Evolutionary conservation across 2,888 invertebrate species (phyloP), one percentile per base, ranked within the genome.

Genomic region (Lampropteryx suffumata): DNA sequence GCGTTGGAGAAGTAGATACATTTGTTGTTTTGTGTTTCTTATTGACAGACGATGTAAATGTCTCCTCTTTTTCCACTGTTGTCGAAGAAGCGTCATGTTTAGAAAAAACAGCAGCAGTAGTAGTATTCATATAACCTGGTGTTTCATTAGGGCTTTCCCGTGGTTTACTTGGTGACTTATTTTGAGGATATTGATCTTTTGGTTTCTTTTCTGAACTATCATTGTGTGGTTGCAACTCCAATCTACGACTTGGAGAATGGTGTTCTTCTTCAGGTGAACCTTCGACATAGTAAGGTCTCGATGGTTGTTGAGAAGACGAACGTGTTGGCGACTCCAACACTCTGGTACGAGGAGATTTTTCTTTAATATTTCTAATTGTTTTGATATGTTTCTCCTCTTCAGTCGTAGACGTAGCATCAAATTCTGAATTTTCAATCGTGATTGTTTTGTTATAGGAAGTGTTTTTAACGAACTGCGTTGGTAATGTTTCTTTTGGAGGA

Each of bases 351-450:
- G 50, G 28, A 28, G 55, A 29, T 26, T 52, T 61, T n/a, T 50
- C 57, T 33, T 61, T 59, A 6, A 50, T 21, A 8, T 10, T 21
- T 35, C 8, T 35, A 24, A 45, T 53, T 10, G 10, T 40, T 24
- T 12, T 44, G 33, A 39, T 57, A 41, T 44, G 46, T 9, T 50
- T 61, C 48, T 67, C 48, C 4, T 56, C 48, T 35, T 64, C 50
- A 37, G 33, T 30, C 27, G 57, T 58, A 1, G 61, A 55, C 8
- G 34, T 32, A 6, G 42, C 40, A 17, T 68, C 64, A 51, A 57
- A 50, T 42, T 61, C 62, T 29, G 61, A 34, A n/a, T 46, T 36
- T 34, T 58, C 53, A 37, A 66, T 55, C 11, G 59, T 57, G 24
- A 47, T 61, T 50, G 52, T 61, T 44, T 59, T 61, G 21, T 46